Conservation (phyloP, 2,888 invertebrate genomes). For the Aradus depressus region DNA sequence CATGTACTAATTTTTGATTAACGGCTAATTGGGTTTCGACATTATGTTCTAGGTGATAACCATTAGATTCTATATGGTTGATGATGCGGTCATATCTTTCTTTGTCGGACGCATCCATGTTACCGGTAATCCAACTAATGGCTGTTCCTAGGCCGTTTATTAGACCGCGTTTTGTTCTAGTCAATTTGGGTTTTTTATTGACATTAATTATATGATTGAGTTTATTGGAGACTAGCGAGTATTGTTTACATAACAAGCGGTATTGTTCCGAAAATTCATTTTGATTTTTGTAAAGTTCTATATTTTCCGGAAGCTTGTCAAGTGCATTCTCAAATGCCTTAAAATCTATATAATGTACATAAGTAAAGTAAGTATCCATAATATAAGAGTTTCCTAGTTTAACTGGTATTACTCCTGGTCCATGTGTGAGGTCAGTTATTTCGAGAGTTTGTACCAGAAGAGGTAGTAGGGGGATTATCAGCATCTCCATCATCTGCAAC, state of each 20-base stretch:
- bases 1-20: conserved; percentile 11
- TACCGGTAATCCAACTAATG: conserved; percentile 12
- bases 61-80: conserved; percentile 14
- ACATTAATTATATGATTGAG: conserved; percentile 5
- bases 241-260: neutral
- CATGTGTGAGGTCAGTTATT: conserved; percentile 1
- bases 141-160: conserved; percentile 5
- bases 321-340: neutral
- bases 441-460: conserved; percentile 4
- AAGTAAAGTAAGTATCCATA: conserved; percentile 1
- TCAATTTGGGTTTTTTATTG: neutral
- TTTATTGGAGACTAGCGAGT: neutral
- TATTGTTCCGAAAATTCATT: neutral
- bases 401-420: conserved; percentile 10
- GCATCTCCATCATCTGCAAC: too few species aligned
- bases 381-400: conserved; percentile 8
- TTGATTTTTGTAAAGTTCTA: neutral
- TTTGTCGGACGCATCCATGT: conserved; percentile 16
- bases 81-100: conserved; percentile 9
- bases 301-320: neutral
- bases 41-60: conserved; percentile 10
- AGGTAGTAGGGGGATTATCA: too few species aligned
- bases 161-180: conserved; percentile 14
- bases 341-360: conserved; percentile 1
- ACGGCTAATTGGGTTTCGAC: conserved; percentile 10